These are phyloP conservation scores for Sinopyrophorus schimmeli DNA, from an alignment of 2,888 invertebrate species.

Conservation along the genomic window DNA sequence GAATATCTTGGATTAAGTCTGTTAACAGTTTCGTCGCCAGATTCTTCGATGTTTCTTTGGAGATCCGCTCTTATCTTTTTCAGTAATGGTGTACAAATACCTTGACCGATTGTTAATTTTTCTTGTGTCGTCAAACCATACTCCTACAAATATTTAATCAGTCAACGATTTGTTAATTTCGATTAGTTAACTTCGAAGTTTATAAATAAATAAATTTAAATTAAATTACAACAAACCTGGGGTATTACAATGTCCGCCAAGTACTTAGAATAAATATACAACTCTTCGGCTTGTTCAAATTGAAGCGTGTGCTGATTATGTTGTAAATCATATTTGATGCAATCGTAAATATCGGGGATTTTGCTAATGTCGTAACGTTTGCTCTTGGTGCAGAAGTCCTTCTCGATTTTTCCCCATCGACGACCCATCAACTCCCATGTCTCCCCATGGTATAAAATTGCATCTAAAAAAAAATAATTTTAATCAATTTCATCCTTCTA, in stretches of 20 bases:
- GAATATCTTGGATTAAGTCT: conserved; percentile 96
- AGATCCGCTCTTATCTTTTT: conserved; percentile 95
- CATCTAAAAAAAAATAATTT: conserved; percentile 72
- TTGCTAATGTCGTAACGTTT: conserved; percentile 96
- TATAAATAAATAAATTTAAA: neutral
- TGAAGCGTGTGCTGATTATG: conserved; percentile 96
- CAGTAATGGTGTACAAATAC: conserved; percentile 94
- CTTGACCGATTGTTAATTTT: conserved; percentile 94
- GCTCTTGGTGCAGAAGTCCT: conserved; percentile 94
- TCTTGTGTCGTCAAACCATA: conserved; percentile 95
- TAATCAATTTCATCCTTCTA: no score
- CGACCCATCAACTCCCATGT: conserved; percentile 98
- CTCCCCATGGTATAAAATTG: conserved; percentile 95
- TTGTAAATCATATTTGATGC: conserved; percentile 97
- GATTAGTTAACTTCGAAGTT: no score
- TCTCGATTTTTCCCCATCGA: conserved; percentile 97
- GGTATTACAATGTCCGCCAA: conserved; percentile 99
- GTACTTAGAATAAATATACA: conserved; percentile 95
- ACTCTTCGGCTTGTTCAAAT: conserved; percentile 88
- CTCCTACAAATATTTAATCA: conserved; percentile 64
- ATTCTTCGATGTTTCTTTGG: conserved; percentile 89
- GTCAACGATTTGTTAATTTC: neutral
- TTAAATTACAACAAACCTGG: conserved; percentile 66
- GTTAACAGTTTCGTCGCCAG: conserved; percentile 92
- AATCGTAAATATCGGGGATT: conserved; percentile 99